Percentiles rank a stretch among this genome's conserved stretches.
These are phyloP conservation scores for Sebastes fasciatus DNA, from an alignment of 2,113 vertebrate species.

Conservation along the genomic window DNA sequence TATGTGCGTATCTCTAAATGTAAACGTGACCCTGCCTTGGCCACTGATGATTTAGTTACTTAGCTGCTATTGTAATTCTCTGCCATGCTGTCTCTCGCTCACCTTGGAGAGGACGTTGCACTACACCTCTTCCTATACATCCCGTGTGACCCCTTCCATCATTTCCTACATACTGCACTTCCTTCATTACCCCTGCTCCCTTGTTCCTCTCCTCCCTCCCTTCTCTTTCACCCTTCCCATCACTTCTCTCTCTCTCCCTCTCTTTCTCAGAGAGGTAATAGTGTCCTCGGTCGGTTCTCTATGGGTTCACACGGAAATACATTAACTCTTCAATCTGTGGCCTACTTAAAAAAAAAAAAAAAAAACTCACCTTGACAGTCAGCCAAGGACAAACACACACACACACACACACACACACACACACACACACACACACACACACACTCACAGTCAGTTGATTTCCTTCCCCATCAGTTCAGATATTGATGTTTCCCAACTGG, in stretches of 20 bases:
- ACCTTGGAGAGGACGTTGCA: constrained; percentile 52
- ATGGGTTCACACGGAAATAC: constrained; percentile 68
- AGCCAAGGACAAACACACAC: constrained; percentile 62
- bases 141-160: constrained; percentile 35
- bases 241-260: constrained; percentile 4
- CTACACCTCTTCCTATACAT: constrained; percentile 13
- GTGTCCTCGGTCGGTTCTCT: constrained; percentile 69
- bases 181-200: constrained; percentile 12
- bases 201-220: constrained; percentile 12
- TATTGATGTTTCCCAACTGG: constrained; percentile 68
- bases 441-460: constrained; percentile 12
- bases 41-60: constrained; percentile 25
- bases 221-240: constrained; percentile 9
- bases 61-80: constrained; percentile 38
- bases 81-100: constrained; percentile 40
- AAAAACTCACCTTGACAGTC: constrained; percentile 64
- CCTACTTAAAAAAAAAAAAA: constrained; percentile 65
- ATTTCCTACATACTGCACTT: constrained; percentile 12
- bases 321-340: constrained; percentile 71
- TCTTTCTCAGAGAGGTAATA: constrained; percentile 47
- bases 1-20: not conserved
- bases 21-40: not conserved
- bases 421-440: not conserved
- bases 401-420: constrained; percentile 10
- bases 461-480: constrained; percentile 53